A percentile compares a stretch with the other conserved stretches of the same genome.
These are phyloP conservation scores for Zoanthus solanderi DNA, from an alignment of 92 coral and sea anemone genomes.

Conservation along the genomic window DNA sequence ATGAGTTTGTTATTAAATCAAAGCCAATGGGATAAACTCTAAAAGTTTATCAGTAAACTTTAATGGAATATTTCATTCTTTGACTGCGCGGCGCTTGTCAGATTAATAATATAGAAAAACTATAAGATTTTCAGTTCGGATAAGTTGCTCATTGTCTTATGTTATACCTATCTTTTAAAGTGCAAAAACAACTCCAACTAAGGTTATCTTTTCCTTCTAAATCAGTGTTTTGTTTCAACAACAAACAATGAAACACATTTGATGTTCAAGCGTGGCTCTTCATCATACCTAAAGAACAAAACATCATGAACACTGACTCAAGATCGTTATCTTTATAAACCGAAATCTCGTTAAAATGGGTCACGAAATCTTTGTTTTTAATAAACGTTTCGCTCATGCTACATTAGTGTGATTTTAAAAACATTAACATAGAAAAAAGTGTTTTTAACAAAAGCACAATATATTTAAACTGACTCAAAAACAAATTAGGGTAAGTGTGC, in stretches of 20 bases:
- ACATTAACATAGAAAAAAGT: not conserved
- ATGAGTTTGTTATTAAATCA: not conserved
- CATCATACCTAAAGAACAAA: not conserved
- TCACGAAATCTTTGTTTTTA: too few relatives aligned
- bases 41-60: not conserved
- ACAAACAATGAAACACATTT: conserved; percentile 20
- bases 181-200: not conserved
- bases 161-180: too few relatives aligned
- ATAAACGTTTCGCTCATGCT: too few relatives aligned
- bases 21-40: not conserved
- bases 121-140: too few relatives aligned
- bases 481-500: not conserved
- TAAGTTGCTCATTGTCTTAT: too few relatives aligned
- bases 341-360: too few relatives aligned
- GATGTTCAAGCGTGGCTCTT: not conserved
- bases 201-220: not conserved
- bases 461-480: not conserved
- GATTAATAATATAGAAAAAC: too few relatives aligned
- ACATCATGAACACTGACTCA: not conserved
- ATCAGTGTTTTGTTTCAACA: not conserved
- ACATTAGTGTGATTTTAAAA: not conserved
- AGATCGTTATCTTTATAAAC: not conserved
- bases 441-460: not conserved
- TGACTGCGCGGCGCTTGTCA: too few relatives aligned
- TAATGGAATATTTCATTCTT: too few relatives aligned